Base-by-base conservation (phyloP, 1,140 invertebrate species). In the Drosophila bifasciata region DNA sequence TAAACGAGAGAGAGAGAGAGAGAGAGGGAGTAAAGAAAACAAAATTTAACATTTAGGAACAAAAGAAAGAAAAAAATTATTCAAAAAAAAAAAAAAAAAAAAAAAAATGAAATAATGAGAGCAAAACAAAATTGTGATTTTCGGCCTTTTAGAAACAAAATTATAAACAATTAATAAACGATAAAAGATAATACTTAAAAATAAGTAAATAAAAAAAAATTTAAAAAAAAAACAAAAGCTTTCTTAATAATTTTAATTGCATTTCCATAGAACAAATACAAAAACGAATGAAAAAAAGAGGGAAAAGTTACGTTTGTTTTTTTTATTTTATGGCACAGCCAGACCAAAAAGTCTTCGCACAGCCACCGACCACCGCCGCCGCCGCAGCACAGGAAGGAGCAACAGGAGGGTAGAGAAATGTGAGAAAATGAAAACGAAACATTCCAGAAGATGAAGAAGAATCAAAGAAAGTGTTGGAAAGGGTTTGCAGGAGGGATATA, bases 111-210 rank as follows among this genome's bases (percentile, higher is more conserved):
- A n/a, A n/a, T n/a, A n/a, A 58, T 13, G 16, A 57, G 70, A 76
- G 51, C 80, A 89, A 90, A 91, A 79, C 89, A 91, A 91, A 91
- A 91, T 91, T 91, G 89, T 91, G 89, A 91, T 91, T 91, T 91
- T 91, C 89, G 89, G 89, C 89, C 89, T 91, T 91, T 91, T 88
- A 91, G 80, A 89, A 88, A 81, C 89, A 84, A 90, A 90, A 89
- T 76, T 90, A 88, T 69, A 77, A 74, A 81, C 69, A 76, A 73
- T 67, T 63, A 72, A 77, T 53, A 57, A 53, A 55, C 52, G 28
- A 53, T 41, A 43, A 41, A 39, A 19, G 16, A 32, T 57, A 75
- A 75, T 74, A 66, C 73, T 46, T 80, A 85, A 61, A 70, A 67
- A 67, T 68, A 67, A 36, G 32, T 36, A 36, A 36, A 32, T 32